Evolutionary conservation across 2,113 vertebrate genomes (phyloP).

Genomic region (Prinia subflava): DNA sequence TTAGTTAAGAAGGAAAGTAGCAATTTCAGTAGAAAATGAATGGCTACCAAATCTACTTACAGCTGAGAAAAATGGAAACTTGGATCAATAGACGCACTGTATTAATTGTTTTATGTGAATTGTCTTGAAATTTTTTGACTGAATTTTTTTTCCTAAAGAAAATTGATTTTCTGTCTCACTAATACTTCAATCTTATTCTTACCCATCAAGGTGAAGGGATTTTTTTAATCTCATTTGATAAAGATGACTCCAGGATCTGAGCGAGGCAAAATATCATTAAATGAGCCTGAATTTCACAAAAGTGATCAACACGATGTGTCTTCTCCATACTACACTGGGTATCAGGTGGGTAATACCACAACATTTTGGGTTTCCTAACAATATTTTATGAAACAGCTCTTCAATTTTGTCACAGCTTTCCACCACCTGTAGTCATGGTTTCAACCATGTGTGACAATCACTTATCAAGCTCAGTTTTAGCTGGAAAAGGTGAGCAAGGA

Average conservation of each 20-base stretch:
- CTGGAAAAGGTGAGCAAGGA: not conserved
- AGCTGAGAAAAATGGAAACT: not conserved
- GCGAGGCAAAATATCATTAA: not conserved
- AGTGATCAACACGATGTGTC: not conserved
- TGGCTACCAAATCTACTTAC: not conserved
- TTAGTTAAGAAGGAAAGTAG: not conserved
- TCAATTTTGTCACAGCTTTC: not conserved
- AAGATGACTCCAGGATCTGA: not conserved
- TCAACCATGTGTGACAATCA: not conserved
- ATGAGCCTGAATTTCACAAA: not conserved
- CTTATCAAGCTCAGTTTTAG: not conserved
- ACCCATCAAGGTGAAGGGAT: not conserved
- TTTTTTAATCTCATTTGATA: not conserved
- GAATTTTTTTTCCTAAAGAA: not conserved
- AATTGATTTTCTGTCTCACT: not conserved
- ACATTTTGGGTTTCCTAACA: not conserved
- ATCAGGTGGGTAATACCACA: not conserved
- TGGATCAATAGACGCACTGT: not conserved
- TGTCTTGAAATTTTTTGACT: not conserved
- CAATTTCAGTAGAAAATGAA: not conserved
- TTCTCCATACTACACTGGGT: not conserved
- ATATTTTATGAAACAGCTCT: not conserved
- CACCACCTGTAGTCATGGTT: not conserved
- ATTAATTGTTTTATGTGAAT: not conserved
- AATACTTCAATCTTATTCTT: not conserved